A percentile compares a stretch with the other conserved stretches of the same genome.
Evolutionary conservation across 2,888 invertebrate genomes (phyloP).

Genomic region (Masnerella sp.): DNA sequence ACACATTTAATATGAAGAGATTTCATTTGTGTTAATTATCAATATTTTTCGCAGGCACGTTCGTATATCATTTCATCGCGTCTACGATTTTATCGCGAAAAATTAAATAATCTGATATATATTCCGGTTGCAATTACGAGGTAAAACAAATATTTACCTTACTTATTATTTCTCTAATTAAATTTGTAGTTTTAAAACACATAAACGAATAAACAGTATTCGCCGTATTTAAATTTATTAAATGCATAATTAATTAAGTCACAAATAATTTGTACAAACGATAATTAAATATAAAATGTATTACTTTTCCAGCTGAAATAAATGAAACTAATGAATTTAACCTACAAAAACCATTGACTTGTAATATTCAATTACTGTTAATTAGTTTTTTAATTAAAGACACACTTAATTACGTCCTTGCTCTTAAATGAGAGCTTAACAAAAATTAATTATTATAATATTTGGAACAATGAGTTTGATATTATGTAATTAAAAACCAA

Average conservation of each 20-base stretch:
- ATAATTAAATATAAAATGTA: constrained; percentile 18
- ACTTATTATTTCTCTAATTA: constrained; percentile 11
- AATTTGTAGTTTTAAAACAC: constrained; percentile 3
- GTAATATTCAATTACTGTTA: constrained; percentile 31
- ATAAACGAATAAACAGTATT: constrained; percentile 3
- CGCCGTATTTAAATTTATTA: constrained; percentile 10
- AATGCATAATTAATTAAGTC: constrained; percentile 13
- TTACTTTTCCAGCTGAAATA: constrained; percentile 13
- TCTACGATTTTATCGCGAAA: not conserved
- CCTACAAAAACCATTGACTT: constrained; percentile 24
- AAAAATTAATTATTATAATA: constrained; percentile 25
- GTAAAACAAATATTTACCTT: constrained; percentile 8
- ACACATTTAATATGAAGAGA: too few relatives aligned
- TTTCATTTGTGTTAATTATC: too few relatives aligned
- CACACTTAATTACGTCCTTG: constrained; percentile 18
- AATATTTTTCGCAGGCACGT: too few relatives aligned
- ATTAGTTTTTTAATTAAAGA: constrained; percentile 28
- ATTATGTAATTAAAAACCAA: constrained; percentile 22
- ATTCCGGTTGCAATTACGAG: not conserved
- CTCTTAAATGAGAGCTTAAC: constrained; percentile 17
- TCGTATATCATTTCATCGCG: not conserved
- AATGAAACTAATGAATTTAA: constrained; percentile 31
- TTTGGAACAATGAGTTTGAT: constrained; percentile 19
- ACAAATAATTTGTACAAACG: not conserved
- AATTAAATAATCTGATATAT: not conserved